Evolutionary conservation across 2,113 vertebrate genomes (phyloP).

Genomic region (Brachirus orientalis): DNA sequence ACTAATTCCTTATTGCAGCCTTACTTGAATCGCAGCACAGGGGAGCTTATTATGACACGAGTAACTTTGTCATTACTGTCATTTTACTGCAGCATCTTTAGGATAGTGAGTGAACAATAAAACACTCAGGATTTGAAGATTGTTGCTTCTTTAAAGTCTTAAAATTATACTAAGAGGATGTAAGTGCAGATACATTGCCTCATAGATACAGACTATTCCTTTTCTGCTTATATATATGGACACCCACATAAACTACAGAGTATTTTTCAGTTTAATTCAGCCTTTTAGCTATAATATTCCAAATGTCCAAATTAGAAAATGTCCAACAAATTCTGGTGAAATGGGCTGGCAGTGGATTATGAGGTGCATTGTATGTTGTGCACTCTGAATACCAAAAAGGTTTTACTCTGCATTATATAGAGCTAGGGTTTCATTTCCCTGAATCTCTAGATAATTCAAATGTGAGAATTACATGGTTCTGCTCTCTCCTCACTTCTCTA

Average conservation of each 20-base stretch:
- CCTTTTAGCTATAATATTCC: constrained; percentile 17
- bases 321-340: constrained; percentile 45
- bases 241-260: not conserved
- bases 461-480: constrained; percentile 45
- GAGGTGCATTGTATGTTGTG: constrained; percentile 30
- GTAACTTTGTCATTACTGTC: no score
- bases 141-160: no score
- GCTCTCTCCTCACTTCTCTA: no score
- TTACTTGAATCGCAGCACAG: no score
- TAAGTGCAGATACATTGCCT: no score
- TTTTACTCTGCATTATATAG: constrained; percentile 32
- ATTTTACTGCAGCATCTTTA: no score
- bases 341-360: constrained; percentile 48
- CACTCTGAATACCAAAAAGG: constrained; percentile 50
- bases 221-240: not conserved
- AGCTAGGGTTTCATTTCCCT: constrained; percentile 40
- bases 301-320: constrained; percentile 1
- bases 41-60: no score
- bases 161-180: no score
- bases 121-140: no score
- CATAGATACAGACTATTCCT: no score
- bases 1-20: no score
- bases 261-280: constrained; percentile 3
- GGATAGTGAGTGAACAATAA: no score
- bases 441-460: constrained; percentile 57